These are phyloP conservation scores for Hemaris fuciformis DNA, from an alignment of 2,888 invertebrate species.

Conservation along the genomic window DNA sequence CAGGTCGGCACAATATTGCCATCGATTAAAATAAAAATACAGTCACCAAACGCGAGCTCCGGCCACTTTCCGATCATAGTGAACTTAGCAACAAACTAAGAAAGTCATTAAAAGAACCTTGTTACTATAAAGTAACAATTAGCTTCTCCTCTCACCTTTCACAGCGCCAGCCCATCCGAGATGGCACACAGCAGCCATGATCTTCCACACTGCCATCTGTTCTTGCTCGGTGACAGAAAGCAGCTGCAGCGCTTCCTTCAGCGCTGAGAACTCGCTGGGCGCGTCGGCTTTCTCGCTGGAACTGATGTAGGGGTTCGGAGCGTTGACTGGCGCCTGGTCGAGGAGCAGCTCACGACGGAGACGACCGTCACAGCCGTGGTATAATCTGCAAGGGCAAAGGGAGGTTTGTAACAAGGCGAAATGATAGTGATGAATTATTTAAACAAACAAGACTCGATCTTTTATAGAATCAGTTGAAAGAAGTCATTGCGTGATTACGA, in stretches of 20 bases:
- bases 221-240: slow-evolving; percentile 90
- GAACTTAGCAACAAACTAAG: too few relatives aligned
- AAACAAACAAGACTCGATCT: too few relatives aligned
- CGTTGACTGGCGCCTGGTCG: slow-evolving; percentile 82
- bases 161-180: slow-evolving; percentile 92
- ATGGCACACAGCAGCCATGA: slow-evolving; percentile 96
- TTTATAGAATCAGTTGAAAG: too few relatives aligned
- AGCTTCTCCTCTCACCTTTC: slow-evolving; percentile 79
- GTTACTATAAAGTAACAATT: background rate
- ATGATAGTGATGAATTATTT: too few relatives aligned
- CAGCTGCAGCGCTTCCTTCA: slow-evolving; percentile 88
- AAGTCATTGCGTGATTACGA: too few relatives aligned
- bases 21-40: too few relatives aligned
- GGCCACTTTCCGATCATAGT: too few relatives aligned
- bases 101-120: too few relatives aligned
- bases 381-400: too few relatives aligned
- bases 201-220: slow-evolving; percentile 91
- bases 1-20: too few relatives aligned
- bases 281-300: slow-evolving; percentile 91
- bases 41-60: too few relatives aligned
- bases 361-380: slow-evolving; percentile 91
- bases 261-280: slow-evolving; percentile 89
- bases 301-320: slow-evolving; percentile 88
- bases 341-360: slow-evolving; percentile 91
- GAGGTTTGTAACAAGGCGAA: too few relatives aligned